These are phyloP conservation scores for Gastrophysa polygoni DNA, from an alignment of 2,888 invertebrate genomes.

Conservation along the genomic window DNA sequence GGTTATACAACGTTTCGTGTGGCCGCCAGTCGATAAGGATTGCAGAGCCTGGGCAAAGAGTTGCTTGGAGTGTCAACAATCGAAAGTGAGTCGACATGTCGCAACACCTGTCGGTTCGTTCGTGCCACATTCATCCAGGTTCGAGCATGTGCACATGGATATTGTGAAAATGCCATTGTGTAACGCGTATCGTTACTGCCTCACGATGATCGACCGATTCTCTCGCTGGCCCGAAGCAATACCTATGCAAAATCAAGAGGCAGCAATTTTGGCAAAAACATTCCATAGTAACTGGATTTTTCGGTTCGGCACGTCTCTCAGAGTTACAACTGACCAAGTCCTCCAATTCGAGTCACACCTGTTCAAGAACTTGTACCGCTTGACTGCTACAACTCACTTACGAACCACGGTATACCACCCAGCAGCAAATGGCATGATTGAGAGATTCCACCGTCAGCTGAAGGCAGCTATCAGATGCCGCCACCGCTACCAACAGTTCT, in stretches of 20 bases:
- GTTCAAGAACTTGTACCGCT: conserved; percentile 24
- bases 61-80: not conserved
- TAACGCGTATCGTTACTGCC: not conserved
- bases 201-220: not conserved
- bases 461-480: conserved; percentile 13
- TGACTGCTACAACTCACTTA: conserved; percentile 20
- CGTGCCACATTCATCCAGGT: not conserved
- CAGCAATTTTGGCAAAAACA: conserved; percentile 8
- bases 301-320: not conserved
- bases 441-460: conserved; percentile 6
- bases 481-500: not conserved
- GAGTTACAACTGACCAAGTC: conserved; percentile 37
- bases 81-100: not conserved
- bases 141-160: not conserved
- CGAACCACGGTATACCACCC: conserved; percentile 2
- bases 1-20: not conserved
- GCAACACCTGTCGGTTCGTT: not conserved
- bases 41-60: not conserved
- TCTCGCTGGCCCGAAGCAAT: not conserved
- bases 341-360: conserved; percentile 47
- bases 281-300: conserved; percentile 29
- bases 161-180: not conserved
- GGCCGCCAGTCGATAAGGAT: not conserved
- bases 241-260: not conserved
- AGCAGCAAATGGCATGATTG: not conserved